Percentiles rank a stretch among this genome's conserved stretches.
phyloP scores from a whole-genome alignment of 2,797 vertebrate genomes.

The Sebastes oblongus region DNA sequence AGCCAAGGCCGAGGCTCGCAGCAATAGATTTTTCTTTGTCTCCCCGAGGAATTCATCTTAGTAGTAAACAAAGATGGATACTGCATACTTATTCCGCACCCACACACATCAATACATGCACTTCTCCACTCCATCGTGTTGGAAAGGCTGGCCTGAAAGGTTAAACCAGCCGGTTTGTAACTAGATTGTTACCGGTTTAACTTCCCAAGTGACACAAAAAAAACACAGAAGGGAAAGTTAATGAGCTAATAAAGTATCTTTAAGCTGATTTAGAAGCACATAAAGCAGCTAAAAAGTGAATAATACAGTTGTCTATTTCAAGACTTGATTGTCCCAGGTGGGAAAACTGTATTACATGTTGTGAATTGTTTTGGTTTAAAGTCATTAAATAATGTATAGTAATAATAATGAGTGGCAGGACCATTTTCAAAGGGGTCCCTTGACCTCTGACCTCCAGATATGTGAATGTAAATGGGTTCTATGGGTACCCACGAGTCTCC shows the following conservation, averaged over 20 bases:
- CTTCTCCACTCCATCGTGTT: neutral
- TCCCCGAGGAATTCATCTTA: conserved; percentile 4
- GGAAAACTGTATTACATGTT: neutral
- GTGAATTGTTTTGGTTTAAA: neutral
- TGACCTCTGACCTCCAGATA: rapidly evolving
- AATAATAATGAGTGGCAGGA: too few species aligned
- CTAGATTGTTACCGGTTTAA: neutral
- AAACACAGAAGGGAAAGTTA: neutral
- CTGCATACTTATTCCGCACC: neutral
- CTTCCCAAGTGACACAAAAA: neutral
- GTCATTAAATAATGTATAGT: neutral
- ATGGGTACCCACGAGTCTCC: too few species aligned
- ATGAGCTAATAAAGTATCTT: neutral
- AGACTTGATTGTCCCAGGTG: neutral
- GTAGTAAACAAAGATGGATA: conserved; percentile 7
- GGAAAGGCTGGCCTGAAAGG: neutral
- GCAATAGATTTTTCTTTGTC: conserved; percentile 18
- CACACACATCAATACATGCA: neutral
- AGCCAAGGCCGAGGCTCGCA: neutral
- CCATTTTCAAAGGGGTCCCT: too few species aligned
- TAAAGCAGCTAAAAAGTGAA: neutral
- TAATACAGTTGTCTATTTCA: neutral
- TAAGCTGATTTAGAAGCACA: neutral
- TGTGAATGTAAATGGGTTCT: too few species aligned
- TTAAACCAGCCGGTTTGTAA: neutral